These are phyloP conservation scores for Rotaria sp. DNA, from an alignment of 2,888 invertebrate genomes.

Conservation along the genomic window DNA sequence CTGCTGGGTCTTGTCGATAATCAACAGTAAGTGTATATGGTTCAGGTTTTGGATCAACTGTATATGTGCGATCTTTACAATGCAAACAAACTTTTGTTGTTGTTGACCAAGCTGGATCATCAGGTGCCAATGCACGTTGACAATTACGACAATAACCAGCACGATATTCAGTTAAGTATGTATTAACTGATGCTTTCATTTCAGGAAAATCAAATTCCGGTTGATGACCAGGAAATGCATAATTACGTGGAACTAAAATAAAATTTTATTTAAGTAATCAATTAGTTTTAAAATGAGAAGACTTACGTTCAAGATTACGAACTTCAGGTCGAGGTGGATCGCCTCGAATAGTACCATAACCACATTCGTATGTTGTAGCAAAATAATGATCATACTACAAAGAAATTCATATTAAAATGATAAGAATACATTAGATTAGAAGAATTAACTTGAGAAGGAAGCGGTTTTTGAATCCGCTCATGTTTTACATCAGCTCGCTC, in stretches of 20 bases:
- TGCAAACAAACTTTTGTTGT: constrained; percentile 18
- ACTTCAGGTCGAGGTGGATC: constrained; percentile 47
- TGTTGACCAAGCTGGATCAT: constrained; percentile 2
- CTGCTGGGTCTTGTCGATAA: neutral
- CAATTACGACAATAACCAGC: constrained; percentile 45
- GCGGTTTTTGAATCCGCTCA: constrained; percentile 45
- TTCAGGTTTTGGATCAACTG: constrained; percentile 21
- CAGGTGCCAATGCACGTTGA: neutral
- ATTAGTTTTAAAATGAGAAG: neutral
- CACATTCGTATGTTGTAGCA: constrained; percentile 46
- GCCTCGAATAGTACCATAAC: constrained; percentile 46
- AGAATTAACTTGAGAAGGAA: constrained; percentile 49
- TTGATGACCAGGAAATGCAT: constrained; percentile 50
- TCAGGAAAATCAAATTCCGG: constrained; percentile 48
- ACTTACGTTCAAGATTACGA: constrained; percentile 48
- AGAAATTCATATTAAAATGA: constrained; percentile 27
- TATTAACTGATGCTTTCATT: constrained; percentile 48
- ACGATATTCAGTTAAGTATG: constrained; percentile 51
- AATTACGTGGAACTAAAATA: constrained; percentile 46
- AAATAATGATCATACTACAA: constrained; percentile 50
- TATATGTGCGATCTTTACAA: constrained; percentile 25
- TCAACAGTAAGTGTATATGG: constrained; percentile 23
- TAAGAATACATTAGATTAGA: too few species aligned
- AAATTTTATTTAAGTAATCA: neutral
- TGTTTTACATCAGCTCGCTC: constrained; percentile 48